Evolutionary conservation across 92 coral and sea anemone species (phyloP), one percentile per base, ranked within the genome.

Genomic region (Paramuricea clavata): DNA sequence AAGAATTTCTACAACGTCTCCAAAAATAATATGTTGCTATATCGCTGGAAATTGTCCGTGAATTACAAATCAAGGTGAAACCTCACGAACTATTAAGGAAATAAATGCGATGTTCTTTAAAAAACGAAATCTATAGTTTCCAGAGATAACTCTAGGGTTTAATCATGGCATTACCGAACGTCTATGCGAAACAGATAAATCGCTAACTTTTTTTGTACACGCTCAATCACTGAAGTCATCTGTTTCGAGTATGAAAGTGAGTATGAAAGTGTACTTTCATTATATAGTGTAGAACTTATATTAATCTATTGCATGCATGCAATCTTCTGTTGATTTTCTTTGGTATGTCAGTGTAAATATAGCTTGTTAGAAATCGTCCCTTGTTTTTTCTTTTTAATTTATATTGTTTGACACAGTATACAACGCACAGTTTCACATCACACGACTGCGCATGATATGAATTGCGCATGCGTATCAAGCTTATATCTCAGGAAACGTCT

Each of bases 311-410:
- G 1, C 22, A 30, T 49, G 52, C 32, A 44, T 21, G 57, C 1
- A 2, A 6, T 65, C 1, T 76, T 26, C 64, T 76, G 12, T 15
- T 76, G 64, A 9, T 43, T 74, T 74, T 47, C 31, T n/a, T 43
- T 74, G n/a, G 10, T 32, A 28, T 27, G 69, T 76, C 25, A 30
- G 47, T 76, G 82, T 76, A 76, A 76, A 76, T 76, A 76, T 49
- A 76, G 42, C 82, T 33, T 76, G 47, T 76, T 54, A 49, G 81
- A 44, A 23, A 74, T 21, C 23, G 2, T 60, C 68, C 6, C 68
- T 52, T 52, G 61, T 22, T 15, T 1, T 52, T 16, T 52, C 23
- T 16, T 13, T 52, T 52, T 52, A 52, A 52, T 13, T 17, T 8
- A 36, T 36, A 36, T 36, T 47, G 54, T 17, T 47, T 17, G 7